phyloP scores from a whole-genome alignment of 1,140 invertebrate genomes.

The Sinella curviseta region DNA sequence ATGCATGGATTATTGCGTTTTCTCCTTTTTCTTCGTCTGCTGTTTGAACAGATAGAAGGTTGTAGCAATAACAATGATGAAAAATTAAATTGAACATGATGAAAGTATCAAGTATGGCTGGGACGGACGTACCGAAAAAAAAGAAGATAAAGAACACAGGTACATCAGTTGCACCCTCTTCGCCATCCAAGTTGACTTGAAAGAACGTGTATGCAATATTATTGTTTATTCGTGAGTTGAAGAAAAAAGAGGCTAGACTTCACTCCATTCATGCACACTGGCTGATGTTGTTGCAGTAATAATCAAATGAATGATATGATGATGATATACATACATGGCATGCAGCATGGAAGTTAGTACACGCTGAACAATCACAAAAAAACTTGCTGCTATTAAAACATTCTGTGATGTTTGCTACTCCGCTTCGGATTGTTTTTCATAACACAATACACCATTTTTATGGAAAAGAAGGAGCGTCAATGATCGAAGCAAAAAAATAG shows the following conservation, averaged over 20 bases:
- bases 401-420: not conserved
- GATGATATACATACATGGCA: too few relatives aligned
- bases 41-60: too few relatives aligned
- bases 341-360: not conserved
- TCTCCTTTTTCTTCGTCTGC: too few relatives aligned
- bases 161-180: not conserved
- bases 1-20: too few relatives aligned
- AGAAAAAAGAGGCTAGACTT: too few relatives aligned
- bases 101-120: not conserved
- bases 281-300: not conserved
- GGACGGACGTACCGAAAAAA: too few relatives aligned
- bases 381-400: constrained; percentile 8
- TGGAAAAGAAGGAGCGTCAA: constrained; percentile 10
- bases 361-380: too few relatives aligned
- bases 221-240: not conserved
- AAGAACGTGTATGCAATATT: too few relatives aligned
- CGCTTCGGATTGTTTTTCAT: too few relatives aligned
- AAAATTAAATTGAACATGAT: not conserved
- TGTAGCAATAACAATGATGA: too few relatives aligned
- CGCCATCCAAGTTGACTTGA: not conserved
- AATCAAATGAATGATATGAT: not conserved
- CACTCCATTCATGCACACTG: not conserved
- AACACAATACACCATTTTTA: too few relatives aligned
- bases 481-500: not conserved
- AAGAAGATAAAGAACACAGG: not conserved